Conservation (phyloP, 2,797 vertebrate genomes). For the Buceros bicornis region DNA sequence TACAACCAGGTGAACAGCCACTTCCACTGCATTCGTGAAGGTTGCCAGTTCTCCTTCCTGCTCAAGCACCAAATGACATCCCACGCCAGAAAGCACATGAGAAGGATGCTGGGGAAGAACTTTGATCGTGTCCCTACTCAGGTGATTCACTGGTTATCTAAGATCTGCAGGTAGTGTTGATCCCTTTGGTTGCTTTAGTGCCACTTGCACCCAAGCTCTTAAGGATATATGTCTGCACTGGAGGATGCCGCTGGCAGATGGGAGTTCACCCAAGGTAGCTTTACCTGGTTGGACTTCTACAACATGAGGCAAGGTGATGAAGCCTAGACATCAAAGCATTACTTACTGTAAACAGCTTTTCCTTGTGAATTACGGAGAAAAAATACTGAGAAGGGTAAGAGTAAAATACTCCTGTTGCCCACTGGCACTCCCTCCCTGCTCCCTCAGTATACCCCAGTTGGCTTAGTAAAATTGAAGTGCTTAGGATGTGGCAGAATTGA, state of each 20-base stretch:
- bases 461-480: slow-evolving; percentile 34
- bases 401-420: not conserved
- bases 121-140: slow-evolving; percentile 95
- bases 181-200: not conserved
- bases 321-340: not conserved
- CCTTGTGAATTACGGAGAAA: not conserved
- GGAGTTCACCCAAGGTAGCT: not conserved
- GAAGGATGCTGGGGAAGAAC: slow-evolving; percentile 98
- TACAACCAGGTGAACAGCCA: slow-evolving; percentile 99
- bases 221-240: not conserved
- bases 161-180: not conserved
- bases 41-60: slow-evolving; percentile 99
- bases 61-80: slow-evolving; percentile 99
- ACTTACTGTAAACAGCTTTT: not conserved
- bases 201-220: not conserved
- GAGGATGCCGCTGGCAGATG: not conserved
- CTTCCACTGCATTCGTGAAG: slow-evolving; percentile 98
- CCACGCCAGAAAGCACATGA: slow-evolving; percentile 98
- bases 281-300: not conserved
- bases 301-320: not conserved
- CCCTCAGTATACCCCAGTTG: not conserved
- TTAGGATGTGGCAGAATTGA: slow-evolving; percentile 53
- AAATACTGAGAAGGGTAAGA: not conserved
- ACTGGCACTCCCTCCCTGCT: not conserved
- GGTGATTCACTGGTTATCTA: slow-evolving; percentile 78